Evolutionary conservation across 1,140 invertebrate species (phyloP), one percentile per base, ranked within the genome.

Genomic region (Cyclina sinensis): DNA sequence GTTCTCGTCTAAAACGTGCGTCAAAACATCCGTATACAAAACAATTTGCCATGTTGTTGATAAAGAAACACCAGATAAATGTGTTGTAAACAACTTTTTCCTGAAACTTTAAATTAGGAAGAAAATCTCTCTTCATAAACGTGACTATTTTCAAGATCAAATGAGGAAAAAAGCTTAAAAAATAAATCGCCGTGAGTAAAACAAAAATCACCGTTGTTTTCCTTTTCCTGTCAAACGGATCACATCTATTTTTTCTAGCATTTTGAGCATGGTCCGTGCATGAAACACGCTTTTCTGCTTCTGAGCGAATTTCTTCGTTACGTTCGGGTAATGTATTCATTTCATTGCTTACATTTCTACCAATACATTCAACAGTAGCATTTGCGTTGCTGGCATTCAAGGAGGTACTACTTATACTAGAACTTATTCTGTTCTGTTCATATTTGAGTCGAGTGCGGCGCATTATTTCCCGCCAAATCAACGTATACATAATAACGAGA

Each of bases 11-110:
- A 16, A 73, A 39, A 1, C 35, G 35, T 9, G 76, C 57, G 82
- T 92, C 92, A 80, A 91, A 91, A 54, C 93, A 91, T 4, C 93
- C 91, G 78, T 93, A 93, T 14, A 93, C 87, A 43, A 93, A 90
- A 46, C 86, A 65, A 51, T 93, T 93, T 24, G 80, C 82, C 16
- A 90, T 83, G 68, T 89, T 91, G 85, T 93, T 93, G 24, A 93
- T 89, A 51, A 93, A 93, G 73, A 91, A 93, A 16, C 91, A 91
- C 18, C 93, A 79, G n/a, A 92, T 90, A 24, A 90, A 91, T 1
- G 92, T 87, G 79, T 93, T 93, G 88, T 93, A 93, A 27, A 88
- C 21, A 1, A 93, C 76, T 0, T 89, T 59, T 0, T 54, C 81
- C 12, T 74, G 37, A 14, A 80, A 80, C 12, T 48, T 85, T 27